A percentile compares a stretch with the other conserved stretches of the same genome.
Conservation (phyloP, 2,888 invertebrate genomes). For the Exephanes ischioxanthus region DNA sequence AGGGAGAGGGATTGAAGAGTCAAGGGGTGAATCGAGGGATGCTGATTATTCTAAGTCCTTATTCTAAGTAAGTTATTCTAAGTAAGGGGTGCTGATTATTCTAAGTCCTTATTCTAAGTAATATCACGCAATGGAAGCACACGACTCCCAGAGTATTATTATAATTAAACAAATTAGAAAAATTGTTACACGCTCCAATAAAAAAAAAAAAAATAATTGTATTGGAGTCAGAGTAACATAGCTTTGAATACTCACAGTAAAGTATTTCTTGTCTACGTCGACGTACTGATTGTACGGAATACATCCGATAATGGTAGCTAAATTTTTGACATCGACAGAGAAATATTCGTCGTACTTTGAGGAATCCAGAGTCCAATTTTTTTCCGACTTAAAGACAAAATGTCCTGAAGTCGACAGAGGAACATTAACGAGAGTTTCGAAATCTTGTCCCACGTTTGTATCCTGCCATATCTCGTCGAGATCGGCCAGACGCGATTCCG, state of each 20-base stretch:
- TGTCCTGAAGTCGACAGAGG: conserved; percentile 82
- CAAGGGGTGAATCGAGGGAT: too few relatives aligned
- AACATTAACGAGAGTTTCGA: conserved; percentile 82
- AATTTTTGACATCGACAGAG: conserved; percentile 83
- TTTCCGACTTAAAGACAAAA: conserved; percentile 85
- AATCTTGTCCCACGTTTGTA: conserved; percentile 83
- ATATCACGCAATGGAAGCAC: too few relatives aligned
- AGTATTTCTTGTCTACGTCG: conserved; percentile 82
- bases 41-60: too few relatives aligned
- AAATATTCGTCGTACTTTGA: conserved; percentile 84
- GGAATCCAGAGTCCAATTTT: conserved; percentile 84
- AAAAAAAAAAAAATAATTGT: too few relatives aligned
- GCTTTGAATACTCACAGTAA: conserved; percentile 79
- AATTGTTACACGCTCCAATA: too few relatives aligned
- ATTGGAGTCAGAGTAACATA: not conserved
- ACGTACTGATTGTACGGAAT: conserved; percentile 85
- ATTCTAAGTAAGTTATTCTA: too few relatives aligned
- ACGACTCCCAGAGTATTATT: too few relatives aligned
- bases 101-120: too few relatives aligned
- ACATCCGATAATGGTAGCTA: conserved; percentile 84
- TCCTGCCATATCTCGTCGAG: conserved; percentile 71
- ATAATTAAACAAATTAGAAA: too few relatives aligned
- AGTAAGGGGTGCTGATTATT: too few relatives aligned
- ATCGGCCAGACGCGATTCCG: conserved; percentile 57
- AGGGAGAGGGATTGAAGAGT: too few relatives aligned